Base-by-base conservation (phyloP, 2,888 invertebrate species). In the Hydraecia micacea region DNA sequence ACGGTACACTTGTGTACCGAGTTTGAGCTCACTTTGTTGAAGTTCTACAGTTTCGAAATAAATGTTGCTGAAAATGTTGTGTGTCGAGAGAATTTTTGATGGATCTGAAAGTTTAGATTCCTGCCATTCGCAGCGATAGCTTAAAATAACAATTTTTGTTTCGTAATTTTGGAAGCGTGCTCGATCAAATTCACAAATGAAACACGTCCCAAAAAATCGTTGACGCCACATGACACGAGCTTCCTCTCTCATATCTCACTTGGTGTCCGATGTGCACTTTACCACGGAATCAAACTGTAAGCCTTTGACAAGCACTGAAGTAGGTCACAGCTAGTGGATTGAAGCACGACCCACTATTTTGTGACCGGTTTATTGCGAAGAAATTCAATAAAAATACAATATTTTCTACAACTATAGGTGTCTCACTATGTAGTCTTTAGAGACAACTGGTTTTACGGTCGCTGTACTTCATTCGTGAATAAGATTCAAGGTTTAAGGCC, bases 271-370 rank as follows among this genome's bases (percentile, higher is more conserved):
- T 86, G 69, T 83, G 75, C 82, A 80, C 67, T 77, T 83, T 62
- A 70, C 78, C 78, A 80, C 77, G 74, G 79, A 83, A 83, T 81
- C 80, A 77, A 83, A 82, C 69, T 73, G 68, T 80, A 75, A 72
- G 70, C 75, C 77, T 75, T 78, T 81, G 83, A 81, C 80, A 78
- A 75, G 73, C 75, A 75, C 55, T 60, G 70, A 86, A 87, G 67
- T 87, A 84, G 87, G 89, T 87, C 87, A 87, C 72, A 74, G 75
- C 75, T 76, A 80, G 68, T 75, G 67, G 58, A 80, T 65, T 77
- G 75, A 67, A 81, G 68, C 70, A 76, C 32, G 32, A 32, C 75
- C 70, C 75, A 77, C 78, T 81, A 63, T 72, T 83, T 85, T 77
- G 73, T 80, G 76, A 63, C 66, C 74, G 58, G 70, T 79, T 78